Base-by-base conservation (phyloP, 2,888 invertebrate species). In the Globia sparganii region DNA sequence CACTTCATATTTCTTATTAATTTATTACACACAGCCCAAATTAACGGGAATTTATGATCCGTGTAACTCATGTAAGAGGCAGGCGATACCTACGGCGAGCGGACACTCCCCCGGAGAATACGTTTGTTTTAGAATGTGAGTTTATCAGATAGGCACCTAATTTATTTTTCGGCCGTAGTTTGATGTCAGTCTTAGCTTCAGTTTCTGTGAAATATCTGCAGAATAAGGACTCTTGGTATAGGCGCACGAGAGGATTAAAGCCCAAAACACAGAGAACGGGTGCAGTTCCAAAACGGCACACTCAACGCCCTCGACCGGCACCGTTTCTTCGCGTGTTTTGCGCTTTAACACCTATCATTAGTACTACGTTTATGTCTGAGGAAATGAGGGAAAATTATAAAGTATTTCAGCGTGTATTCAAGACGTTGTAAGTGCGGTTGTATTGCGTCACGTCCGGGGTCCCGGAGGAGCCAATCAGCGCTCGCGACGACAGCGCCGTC, bases 381-480 rank as follows among this genome's bases (percentile, higher is more conserved):
- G 46, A 18, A 28, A 56, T 9, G 25, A 49, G 25, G 31, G 6
- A 37, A 77, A 40, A 58, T 11, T 61, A 49, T 49, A 66, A 81
- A 40, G 28, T 59, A 18, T 56, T 59, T 68, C n/a, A 79, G 46
- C n/a, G 5, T 59, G 18, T 58, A 25, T 31, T 37, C 6, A 34
- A 40, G 37, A 67, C 25, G 25, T 56, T 65, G 43, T 15, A 18
- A 62, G 64, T 43, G 78, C 21, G 65, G 56, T 66, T 46, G 72
- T 79, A 75, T 82, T 58, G 74, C 67, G 66, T 78, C 85, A 86
- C 86, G 84, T 86, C 11, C 71, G 64, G 28, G 25, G 74, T 72
- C 85, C 61, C 75, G 34, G 43, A 49, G 86, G 85, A 74, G 46
- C 58, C 75, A 85, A 85, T 85, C 85, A 85, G 74, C 72, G 81